phyloP scores from a whole-genome alignment of 2,113 vertebrate genomes.

The Monopterus albus region DNA sequence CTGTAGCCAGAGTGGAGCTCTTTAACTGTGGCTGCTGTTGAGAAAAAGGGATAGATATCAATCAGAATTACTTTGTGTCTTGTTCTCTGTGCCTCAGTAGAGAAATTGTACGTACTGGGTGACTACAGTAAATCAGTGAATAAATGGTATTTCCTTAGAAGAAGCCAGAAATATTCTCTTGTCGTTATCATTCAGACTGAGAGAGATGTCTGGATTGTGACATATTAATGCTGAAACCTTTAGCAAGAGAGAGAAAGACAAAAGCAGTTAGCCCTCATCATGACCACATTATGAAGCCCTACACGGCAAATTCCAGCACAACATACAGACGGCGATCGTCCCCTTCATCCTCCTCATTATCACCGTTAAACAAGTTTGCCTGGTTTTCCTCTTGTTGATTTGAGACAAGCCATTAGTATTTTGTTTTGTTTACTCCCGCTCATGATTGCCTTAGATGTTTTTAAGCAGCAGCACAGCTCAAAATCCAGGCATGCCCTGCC shows the following conservation, averaged over 20 bases:
- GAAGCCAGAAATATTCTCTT: slow-evolving; percentile 27
- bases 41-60: slow-evolving; percentile 39
- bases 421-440: slow-evolving; percentile 73
- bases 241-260: slow-evolving; percentile 28
- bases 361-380: slow-evolving; percentile 63
- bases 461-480: slow-evolving; percentile 68
- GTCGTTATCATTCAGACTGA: slow-evolving; percentile 37
- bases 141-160: slow-evolving; percentile 42
- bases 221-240: slow-evolving; percentile 45
- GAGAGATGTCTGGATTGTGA: slow-evolving; percentile 42
- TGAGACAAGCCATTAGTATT: slow-evolving; percentile 75
- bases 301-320: slow-evolving; percentile 27
- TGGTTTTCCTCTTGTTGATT: slow-evolving; percentile 69
- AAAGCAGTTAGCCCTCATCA: slow-evolving; percentile 36
- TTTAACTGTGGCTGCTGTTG: not conserved
- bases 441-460: slow-evolving; percentile 77
- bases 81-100: slow-evolving; percentile 13
- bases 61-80: slow-evolving; percentile 46
- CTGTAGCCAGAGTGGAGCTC: slow-evolving; percentile 27
- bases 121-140: slow-evolving; percentile 45
- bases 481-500: slow-evolving; percentile 66
- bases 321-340: slow-evolving; percentile 35
- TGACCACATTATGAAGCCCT: slow-evolving; percentile 33
- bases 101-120: slow-evolving; percentile 36
- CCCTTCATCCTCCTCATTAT: slow-evolving; percentile 74